Evolutionary conservation across 2,113 vertebrate species (phyloP).

Genomic region (Gymnobelideus leadbeateri): DNA sequence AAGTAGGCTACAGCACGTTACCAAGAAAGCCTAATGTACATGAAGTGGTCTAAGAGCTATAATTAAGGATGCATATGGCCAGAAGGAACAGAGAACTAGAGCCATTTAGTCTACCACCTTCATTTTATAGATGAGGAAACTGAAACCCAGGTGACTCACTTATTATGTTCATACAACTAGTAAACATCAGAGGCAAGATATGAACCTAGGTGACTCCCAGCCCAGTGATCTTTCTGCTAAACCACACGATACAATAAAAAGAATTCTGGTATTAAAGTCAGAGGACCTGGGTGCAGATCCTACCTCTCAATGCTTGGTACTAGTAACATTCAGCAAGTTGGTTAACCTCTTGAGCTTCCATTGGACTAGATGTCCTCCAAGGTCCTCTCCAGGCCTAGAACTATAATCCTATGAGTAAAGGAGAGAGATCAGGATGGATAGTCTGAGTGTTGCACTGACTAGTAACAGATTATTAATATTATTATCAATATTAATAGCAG

Average conservation of each 20-base stretch:
- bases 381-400: background rate
- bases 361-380: background rate
- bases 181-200: background rate
- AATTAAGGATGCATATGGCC: background rate
- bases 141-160: background rate
- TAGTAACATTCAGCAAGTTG: background rate
- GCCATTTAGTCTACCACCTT: background rate
- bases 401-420: background rate
- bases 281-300: background rate
- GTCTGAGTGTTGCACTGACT: no score
- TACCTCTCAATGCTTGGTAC: background rate
- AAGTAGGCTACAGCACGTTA: background rate
- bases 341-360: background rate
- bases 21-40: background rate
- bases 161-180: no score
- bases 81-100: background rate
- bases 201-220: no score
- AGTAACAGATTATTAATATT: background rate
- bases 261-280: background rate
- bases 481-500: background rate
- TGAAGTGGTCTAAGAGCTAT: background rate
- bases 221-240: background rate
- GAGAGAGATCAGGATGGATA: background rate
- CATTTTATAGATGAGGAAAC: background rate
- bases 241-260: background rate